These are phyloP conservation scores for Drosophila kepulauana DNA, from an alignment of 1,140 invertebrate genomes.

Conservation along the genomic window DNA sequence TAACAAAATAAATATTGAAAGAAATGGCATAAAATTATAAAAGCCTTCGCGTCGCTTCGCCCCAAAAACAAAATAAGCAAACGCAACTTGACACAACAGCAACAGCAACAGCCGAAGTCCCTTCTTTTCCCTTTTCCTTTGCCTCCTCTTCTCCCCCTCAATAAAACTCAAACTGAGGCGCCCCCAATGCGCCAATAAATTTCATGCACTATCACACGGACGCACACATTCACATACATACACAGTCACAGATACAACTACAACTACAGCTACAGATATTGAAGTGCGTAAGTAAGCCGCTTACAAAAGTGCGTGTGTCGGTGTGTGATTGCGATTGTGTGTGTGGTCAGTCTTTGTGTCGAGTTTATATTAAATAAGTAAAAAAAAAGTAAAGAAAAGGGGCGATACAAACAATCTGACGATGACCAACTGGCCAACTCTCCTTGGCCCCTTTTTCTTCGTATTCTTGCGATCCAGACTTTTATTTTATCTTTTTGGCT, in stretches of 20 bases:
- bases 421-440: conserved; percentile 37
- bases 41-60: conserved; percentile 54
- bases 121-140: neutral
- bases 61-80: conserved; percentile 37
- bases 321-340: conserved; percentile 9
- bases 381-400: conserved; percentile 50
- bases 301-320: conserved; percentile 51
- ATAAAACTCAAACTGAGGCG: conserved; percentile 43
- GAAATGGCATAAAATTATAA: conserved; percentile 83
- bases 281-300: conserved; percentile 68
- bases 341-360: conserved; percentile 62
- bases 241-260: conserved; percentile 44
- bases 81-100: conserved; percentile 56
- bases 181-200: conserved; percentile 78
- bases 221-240: conserved; percentile 22
- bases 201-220: conserved; percentile 78
- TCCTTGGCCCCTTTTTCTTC: conserved; percentile 2
- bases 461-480: conserved; percentile 25
- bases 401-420: conserved; percentile 36
- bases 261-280: conserved; percentile 22
- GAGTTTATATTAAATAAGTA: conserved; percentile 74
- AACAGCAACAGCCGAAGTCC: conserved; percentile 50
- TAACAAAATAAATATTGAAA: conserved; percentile 83
- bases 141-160: neutral
- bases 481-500: conserved; percentile 70